These are phyloP conservation scores for Petrolisthes cinctipes DNA, from an alignment of 2,888 invertebrate species.

Conservation along the genomic window DNA sequence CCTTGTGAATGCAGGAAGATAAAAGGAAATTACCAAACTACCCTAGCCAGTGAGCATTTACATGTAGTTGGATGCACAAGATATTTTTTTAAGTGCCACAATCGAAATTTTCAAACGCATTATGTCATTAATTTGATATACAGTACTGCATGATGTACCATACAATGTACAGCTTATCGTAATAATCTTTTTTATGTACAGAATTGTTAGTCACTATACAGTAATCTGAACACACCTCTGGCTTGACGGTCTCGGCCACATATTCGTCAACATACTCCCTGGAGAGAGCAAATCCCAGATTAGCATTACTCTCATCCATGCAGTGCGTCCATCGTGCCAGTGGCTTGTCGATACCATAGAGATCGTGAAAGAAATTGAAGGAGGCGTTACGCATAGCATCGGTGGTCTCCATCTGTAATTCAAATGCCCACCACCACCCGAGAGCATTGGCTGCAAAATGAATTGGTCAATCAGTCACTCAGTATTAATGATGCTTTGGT, in stretches of 20 bases:
- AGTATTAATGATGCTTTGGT: not conserved
- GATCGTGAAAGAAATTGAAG: constrained; percentile 29
- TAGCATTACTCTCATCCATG: constrained; percentile 25
- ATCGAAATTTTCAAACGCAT: too few species aligned
- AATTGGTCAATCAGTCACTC: not conserved
- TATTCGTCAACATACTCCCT: constrained; percentile 59
- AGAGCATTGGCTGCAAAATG: constrained; percentile 54
- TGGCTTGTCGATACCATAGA: not conserved
- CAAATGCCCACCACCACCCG: constrained; percentile 59
- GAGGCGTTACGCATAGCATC: constrained; percentile 53
- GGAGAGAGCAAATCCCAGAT: constrained; percentile 58
- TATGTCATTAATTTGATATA: too few species aligned
- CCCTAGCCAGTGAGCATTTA: not conserved
- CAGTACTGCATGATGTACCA: too few species aligned
- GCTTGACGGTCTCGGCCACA: constrained; percentile 46
- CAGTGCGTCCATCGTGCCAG: constrained; percentile 37
- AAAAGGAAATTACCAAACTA: not conserved
- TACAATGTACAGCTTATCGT: too few species aligned
- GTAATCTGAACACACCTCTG: constrained; percentile 40
- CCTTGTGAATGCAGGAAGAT: too few species aligned
- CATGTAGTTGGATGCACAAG: not conserved
- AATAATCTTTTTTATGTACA: too few species aligned
- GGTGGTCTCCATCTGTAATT: constrained; percentile 52
- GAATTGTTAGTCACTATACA: too few species aligned
- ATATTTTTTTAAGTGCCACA: not conserved